Evolutionary conservation across 2,113 vertebrate genomes (phyloP).

Genomic region (Chaetura pelagica): DNA sequence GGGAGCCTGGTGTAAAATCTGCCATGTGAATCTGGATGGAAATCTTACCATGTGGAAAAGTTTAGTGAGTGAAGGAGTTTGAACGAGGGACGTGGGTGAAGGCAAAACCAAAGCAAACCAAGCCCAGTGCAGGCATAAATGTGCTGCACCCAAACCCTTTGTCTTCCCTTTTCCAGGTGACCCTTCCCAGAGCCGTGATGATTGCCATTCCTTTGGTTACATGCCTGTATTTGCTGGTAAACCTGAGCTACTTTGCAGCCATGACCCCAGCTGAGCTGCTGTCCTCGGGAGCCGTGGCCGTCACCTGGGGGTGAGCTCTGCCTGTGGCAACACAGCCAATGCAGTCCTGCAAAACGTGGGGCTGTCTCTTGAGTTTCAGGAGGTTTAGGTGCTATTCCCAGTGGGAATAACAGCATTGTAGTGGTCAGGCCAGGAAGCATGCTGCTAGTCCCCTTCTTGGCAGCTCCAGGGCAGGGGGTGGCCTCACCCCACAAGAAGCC

Average conservation of each 20-base stretch:
- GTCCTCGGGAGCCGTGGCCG: conserved; percentile 83
- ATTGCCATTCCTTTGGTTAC: conserved; percentile 90
- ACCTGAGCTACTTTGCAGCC: conserved; percentile 88
- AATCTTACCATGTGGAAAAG: neutral
- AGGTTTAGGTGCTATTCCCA: neutral
- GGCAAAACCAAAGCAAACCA: neutral
- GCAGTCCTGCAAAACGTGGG: neutral
- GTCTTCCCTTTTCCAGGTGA: conserved; percentile 75
- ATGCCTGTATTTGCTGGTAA: conserved; percentile 86
- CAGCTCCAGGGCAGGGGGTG: neutral
- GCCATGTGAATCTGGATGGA: neutral
- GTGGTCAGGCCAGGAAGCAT: neutral
- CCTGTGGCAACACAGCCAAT: neutral
- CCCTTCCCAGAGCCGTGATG: conserved; percentile 85
- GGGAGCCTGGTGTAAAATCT: neutral
- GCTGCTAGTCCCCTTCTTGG: neutral
- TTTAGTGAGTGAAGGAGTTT: neutral
- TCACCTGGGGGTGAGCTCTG: conserved; percentile 87
- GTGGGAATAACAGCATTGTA: neutral
- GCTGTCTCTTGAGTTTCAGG: neutral
- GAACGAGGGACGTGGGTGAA: neutral
- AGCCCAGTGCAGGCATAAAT: neutral
- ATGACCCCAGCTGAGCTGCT: conserved; percentile 86
- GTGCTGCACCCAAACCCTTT: neutral
- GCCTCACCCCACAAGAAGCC: neutral